These are phyloP conservation scores for Rhabdomys pumilio DNA, from an alignment of 2,797 vertebrate species.

Conservation along the genomic window DNA sequence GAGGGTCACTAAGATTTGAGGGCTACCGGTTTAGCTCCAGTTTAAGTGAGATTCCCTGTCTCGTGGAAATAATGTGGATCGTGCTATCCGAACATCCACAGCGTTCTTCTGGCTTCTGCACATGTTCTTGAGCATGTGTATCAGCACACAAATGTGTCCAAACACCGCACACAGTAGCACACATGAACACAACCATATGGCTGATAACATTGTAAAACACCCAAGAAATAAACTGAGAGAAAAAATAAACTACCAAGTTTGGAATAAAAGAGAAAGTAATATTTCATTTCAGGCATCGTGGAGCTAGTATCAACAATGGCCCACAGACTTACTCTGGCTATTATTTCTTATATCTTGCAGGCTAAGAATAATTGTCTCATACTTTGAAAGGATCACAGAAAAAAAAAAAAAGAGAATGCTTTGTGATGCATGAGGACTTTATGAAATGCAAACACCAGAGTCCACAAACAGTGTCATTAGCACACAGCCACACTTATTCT, in stretches of 20 bases:
- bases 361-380: neutral
- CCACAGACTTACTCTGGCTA: neutral
- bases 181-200: neutral
- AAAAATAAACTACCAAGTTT: neutral
- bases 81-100: neutral
- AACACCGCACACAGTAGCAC: neutral
- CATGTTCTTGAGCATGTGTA: neutral
- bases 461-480: neutral
- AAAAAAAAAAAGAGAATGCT: neutral
- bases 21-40: neutral
- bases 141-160: neutral
- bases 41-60: neutral
- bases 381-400: neutral
- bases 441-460: constrained; percentile 20
- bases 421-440: neutral
- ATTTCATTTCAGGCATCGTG: neutral
- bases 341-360: neutral
- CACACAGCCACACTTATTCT: neutral
- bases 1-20: neutral
- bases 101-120: neutral
- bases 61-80: neutral
- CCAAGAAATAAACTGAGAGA: neutral
- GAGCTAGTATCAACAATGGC: neutral
- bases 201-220: neutral
- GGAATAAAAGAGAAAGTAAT: neutral